Evolutionary conservation across 1,140 invertebrate species (phyloP).

Genomic region (Bombyx mandarina): DNA sequence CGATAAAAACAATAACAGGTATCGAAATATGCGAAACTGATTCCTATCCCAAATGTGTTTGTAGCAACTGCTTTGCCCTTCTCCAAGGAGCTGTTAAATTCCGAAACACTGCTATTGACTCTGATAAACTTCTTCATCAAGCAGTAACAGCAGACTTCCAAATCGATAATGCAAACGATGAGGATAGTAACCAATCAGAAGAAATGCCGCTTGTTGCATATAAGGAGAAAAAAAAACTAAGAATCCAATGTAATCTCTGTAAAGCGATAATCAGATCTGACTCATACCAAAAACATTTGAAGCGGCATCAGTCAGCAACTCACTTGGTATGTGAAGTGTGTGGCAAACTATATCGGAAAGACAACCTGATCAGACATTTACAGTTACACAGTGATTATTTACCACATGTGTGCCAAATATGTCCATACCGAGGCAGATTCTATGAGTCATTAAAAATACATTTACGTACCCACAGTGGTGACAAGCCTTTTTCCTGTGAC

Average conservation of each 20-base stretch:
- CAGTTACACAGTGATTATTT: slow-evolving; percentile 28
- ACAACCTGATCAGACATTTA: slow-evolving; percentile 25
- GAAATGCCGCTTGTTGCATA: slow-evolving; percentile 10
- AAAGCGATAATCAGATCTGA: slow-evolving; percentile 20
- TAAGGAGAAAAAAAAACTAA: slow-evolving; percentile 23
- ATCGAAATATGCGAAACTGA: slow-evolving; percentile 26
- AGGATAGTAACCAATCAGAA: background rate
- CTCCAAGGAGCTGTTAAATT: slow-evolving; percentile 28
- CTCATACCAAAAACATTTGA: slow-evolving; percentile 27
- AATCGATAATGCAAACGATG: slow-evolving; percentile 2
- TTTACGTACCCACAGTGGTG: slow-evolving; percentile 59
- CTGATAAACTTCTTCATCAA: slow-evolving; percentile 18
- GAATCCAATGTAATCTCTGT: slow-evolving; percentile 30
- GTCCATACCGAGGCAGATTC: slow-evolving; percentile 36
- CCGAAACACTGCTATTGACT: slow-evolving; percentile 24
- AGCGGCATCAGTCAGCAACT: slow-evolving; percentile 21
- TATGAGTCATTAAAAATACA: slow-evolving; percentile 46
- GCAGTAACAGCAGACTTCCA: slow-evolving; percentile 4
- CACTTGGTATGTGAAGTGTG: slow-evolving; percentile 35
- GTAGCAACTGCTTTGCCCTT: slow-evolving; percentile 18
- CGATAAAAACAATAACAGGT: slow-evolving; percentile 18
- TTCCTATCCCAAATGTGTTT: slow-evolving; percentile 25
- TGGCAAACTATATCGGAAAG: slow-evolving; percentile 32
- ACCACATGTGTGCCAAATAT: slow-evolving; percentile 29
- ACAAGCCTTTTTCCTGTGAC: slow-evolving; percentile 57